phyloP scores from a whole-genome alignment of 2,797 vertebrate species.

The Australoheros facetus region DNA sequence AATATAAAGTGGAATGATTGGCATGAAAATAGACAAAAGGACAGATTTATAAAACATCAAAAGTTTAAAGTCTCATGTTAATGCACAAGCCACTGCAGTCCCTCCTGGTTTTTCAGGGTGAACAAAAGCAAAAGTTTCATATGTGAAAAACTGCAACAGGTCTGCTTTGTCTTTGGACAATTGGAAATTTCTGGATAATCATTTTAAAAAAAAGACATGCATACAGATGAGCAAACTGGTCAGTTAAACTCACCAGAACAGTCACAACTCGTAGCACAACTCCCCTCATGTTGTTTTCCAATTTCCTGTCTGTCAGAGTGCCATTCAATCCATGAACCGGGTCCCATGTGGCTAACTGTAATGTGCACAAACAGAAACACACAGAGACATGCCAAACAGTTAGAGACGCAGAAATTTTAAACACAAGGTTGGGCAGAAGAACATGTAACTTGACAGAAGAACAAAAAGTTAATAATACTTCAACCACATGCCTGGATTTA shows the following conservation, averaged over 20 bases:
- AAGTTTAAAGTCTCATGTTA: slow-evolving; percentile 24
- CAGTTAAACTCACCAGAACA: slow-evolving; percentile 87
- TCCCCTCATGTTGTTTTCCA: slow-evolving; percentile 99
- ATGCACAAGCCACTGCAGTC: slow-evolving; percentile 2
- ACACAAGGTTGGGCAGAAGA: not conserved
- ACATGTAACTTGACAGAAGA: not conserved
- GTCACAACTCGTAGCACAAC: slow-evolving; percentile 95
- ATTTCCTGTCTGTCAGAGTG: slow-evolving; percentile 93
- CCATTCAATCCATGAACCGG: slow-evolving; percentile 94
- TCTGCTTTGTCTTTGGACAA: not conserved
- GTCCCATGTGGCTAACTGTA: slow-evolving; percentile 97
- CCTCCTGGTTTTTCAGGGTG: slow-evolving; percentile 16
- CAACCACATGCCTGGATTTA: not conserved
- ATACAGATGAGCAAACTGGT: not conserved
- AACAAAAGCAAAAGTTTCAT: slow-evolving; percentile 18
- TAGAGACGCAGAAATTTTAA: not conserved
- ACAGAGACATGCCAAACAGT: slow-evolving; percentile 10
- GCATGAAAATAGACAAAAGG: slow-evolving; percentile 25
- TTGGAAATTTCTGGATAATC: not conserved
- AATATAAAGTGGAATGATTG: slow-evolving; percentile 27
- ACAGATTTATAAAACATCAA: slow-evolving; percentile 10
- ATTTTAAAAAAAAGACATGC: not conserved
- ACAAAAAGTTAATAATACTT: not conserved
- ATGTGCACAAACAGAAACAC: slow-evolving; percentile 38
- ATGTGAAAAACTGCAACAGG: slow-evolving; percentile 2